Evolutionary conservation across 2,888 invertebrate species (phyloP).

Genomic region (Limnephilus marmoratus): DNA sequence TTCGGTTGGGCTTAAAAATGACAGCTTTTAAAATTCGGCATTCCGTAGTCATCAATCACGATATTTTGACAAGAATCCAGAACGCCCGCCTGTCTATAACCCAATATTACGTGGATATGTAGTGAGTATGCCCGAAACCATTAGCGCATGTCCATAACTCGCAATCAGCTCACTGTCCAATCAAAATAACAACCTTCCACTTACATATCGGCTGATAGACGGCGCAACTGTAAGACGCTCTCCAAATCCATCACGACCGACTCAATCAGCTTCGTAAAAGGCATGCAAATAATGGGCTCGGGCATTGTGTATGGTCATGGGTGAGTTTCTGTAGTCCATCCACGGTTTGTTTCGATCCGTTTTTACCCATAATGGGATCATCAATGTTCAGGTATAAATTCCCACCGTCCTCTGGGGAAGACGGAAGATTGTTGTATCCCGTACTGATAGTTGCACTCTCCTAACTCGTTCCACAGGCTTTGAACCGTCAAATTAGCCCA

Average conservation of each 20-base stretch:
- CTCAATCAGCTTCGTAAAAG: constrained; percentile 8
- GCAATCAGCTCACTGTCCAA: constrained; percentile 43
- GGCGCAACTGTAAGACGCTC: background rate
- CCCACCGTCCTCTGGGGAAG: constrained; percentile 30
- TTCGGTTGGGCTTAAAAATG: background rate
- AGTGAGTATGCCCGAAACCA: constrained; percentile 10
- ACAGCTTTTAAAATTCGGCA: background rate
- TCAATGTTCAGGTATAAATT: constrained; percentile 43
- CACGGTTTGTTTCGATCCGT: constrained; percentile 21
- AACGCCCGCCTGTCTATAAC: constrained; percentile 4
- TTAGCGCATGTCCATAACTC: constrained; percentile 44
- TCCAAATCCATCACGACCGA: background rate
- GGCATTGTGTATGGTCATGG: constrained; percentile 3
- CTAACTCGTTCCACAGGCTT: constrained; percentile 40
- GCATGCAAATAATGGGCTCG: background rate
- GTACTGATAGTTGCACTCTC: constrained; percentile 21
- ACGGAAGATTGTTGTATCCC: background rate
- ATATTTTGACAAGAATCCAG: constrained; percentile 18
- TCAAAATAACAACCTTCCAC: constrained; percentile 42
- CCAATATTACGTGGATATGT: background rate
- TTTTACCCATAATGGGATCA: constrained; percentile 34
- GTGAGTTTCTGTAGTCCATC: constrained; percentile 21
- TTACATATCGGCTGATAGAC: constrained; percentile 15
- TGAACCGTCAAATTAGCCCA: constrained; percentile 32
- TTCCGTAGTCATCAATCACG: background rate